These are phyloP conservation scores for Psittacara wagleri DNA, from an alignment of 2,113 vertebrate species.

Conservation along the genomic window DNA sequence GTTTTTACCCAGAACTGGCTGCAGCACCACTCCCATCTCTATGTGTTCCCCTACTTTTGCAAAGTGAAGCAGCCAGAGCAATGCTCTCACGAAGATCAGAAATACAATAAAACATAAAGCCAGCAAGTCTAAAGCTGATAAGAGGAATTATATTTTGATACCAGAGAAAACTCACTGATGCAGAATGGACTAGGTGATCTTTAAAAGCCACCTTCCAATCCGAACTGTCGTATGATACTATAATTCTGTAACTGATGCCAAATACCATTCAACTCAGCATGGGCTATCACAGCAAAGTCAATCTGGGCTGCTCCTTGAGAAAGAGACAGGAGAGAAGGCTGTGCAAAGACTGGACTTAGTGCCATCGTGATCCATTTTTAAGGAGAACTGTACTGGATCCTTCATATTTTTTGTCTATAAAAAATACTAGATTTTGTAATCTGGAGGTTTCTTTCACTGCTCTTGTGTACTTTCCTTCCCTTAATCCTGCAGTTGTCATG, in stretches of 20 bases:
- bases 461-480: not conserved
- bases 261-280: not conserved
- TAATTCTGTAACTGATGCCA: not conserved
- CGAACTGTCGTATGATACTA: not conserved
- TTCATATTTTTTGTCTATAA: not conserved
- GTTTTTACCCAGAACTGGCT: not conserved
- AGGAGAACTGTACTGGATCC: not conserved
- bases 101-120: not conserved
- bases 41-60: not conserved
- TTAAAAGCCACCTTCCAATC: not conserved
- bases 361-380: not conserved
- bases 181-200: not conserved
- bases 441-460: not conserved
- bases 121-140: not conserved
- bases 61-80: not conserved
- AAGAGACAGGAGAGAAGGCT: not conserved
- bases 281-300: not conserved
- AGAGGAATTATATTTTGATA: not conserved
- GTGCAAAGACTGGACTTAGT: not conserved
- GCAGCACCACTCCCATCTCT: not conserved
- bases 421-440: not conserved
- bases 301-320: rapidly evolving
- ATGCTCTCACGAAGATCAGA: not conserved
- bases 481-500: not conserved
- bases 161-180: not conserved